Evolutionary conservation across 2,113 vertebrate species (phyloP).

Genomic region (Lepus europaeus): DNA sequence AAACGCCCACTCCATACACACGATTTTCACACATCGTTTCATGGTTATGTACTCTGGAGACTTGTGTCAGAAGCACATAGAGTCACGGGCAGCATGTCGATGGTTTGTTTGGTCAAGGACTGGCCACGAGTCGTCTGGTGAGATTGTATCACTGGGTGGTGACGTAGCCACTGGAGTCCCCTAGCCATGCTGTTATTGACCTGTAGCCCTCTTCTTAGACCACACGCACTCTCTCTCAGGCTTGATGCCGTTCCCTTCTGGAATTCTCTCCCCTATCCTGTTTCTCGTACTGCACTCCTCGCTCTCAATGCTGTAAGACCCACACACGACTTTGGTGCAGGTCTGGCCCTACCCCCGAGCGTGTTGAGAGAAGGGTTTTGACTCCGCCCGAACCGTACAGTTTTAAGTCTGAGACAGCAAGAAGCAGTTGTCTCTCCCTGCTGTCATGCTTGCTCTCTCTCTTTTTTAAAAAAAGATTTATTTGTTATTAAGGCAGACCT

Average conservation of each 20-base stretch:
- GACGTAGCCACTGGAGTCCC: neutral
- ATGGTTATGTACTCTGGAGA: neutral
- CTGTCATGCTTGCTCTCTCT: neutral
- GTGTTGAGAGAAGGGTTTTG: neutral
- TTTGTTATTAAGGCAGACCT: too few relatives aligned
- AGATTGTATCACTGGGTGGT: neutral
- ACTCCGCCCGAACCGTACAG: neutral
- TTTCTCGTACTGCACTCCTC: too few relatives aligned
- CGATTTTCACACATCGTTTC: neutral
- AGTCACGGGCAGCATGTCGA: accelerated
- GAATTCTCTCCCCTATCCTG: neutral
- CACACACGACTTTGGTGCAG: neutral
- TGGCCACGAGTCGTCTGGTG: neutral
- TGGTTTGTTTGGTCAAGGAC: neutral
- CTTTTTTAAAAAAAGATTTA: too few relatives aligned
- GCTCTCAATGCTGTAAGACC: neutral
- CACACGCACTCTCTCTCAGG: too few relatives aligned
- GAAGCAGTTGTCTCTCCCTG: accelerated
- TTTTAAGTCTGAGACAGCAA: neutral
- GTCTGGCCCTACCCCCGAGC: accelerated
- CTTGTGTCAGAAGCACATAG: neutral
- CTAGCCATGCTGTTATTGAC: too few relatives aligned
- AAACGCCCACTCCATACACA: neutral
- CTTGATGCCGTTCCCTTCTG: neutral
- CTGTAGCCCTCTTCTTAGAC: too few relatives aligned